Conservation (phyloP, 2,797 vertebrate species). For the Chaunax sp. region DNA sequence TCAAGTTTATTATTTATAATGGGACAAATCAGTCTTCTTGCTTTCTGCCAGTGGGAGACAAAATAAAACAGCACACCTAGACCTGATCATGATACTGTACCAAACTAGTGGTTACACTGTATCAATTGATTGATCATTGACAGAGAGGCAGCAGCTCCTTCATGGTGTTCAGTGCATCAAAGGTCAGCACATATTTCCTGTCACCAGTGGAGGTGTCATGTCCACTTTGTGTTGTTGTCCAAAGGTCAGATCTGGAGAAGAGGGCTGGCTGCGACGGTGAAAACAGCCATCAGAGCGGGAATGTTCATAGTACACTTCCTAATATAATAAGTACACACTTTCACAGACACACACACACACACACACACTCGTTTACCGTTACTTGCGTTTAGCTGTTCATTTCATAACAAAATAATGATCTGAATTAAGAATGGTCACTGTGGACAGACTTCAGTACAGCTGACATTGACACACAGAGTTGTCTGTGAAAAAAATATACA, state of each 20-base stretch:
- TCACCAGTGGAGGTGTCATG: conserved; percentile 25
- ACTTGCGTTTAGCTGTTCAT: conserved; percentile 25
- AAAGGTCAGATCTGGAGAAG: conserved; percentile 57
- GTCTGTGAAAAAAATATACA: too few relatives aligned
- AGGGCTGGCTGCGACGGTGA: conserved; percentile 49
- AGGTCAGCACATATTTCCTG: conserved; percentile 5
- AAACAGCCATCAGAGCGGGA: conserved; percentile 49
- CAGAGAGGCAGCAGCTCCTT: conserved; percentile 11
- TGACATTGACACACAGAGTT: conserved; percentile 22
- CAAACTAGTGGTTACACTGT: neutral
- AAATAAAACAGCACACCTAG: neutral
- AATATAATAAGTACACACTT: conserved; percentile 2
- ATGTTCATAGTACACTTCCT: conserved; percentile 13
- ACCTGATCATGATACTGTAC: neutral
- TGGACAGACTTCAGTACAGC: conserved; percentile 6
- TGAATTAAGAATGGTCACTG: conserved; percentile 22
- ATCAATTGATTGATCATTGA: conserved; percentile 2
- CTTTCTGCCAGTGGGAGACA: neutral
- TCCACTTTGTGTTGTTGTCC: conserved; percentile 49
- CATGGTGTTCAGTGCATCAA: conserved; percentile 15
- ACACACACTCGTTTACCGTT: conserved; percentile 6
- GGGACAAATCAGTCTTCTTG: neutral
- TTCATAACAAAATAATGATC: conserved; percentile 27
- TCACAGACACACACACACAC: neutral
- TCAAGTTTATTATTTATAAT: neutral